These are phyloP conservation scores for Phymorhynchus buccinoides DNA, from an alignment of 1,140 invertebrate species.

Conservation along the genomic window DNA sequence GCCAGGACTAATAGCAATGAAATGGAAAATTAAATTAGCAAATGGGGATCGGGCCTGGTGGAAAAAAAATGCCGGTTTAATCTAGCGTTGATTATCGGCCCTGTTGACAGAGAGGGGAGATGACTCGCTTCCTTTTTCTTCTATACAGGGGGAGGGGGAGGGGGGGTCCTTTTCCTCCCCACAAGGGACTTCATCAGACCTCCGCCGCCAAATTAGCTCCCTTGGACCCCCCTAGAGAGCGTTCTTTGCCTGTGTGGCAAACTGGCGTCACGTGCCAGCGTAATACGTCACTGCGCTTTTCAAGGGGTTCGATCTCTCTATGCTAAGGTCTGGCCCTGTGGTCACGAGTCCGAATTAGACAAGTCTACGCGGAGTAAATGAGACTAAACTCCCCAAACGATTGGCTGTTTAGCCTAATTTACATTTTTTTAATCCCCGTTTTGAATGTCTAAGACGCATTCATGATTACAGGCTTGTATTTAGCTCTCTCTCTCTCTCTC, in stretches of 20 bases:
- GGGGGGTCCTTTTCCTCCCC: too few relatives aligned
- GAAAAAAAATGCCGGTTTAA: constrained; percentile 60
- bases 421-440: too few relatives aligned
- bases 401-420: too few relatives aligned
- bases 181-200: constrained; percentile 40
- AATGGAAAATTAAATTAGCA: constrained; percentile 67
- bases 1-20: constrained; percentile 59
- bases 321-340: too few relatives aligned
- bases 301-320: not conserved
- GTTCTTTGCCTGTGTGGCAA: constrained; percentile 33
- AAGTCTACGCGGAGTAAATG: too few relatives aligned
- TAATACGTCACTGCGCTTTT: constrained; percentile 34
- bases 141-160: too few relatives aligned
- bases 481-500: too few relatives aligned
- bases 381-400: too few relatives aligned
- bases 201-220: constrained; percentile 43
- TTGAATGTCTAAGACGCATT: too few relatives aligned
- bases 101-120: constrained; percentile 55
- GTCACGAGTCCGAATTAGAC: too few relatives aligned
- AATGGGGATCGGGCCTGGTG: constrained; percentile 61
- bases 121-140: constrained; percentile 38
- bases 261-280: constrained; percentile 34
- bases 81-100: constrained; percentile 55
- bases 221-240: constrained; percentile 30
- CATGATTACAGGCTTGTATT: too few relatives aligned